Evolutionary conservation across 1,140 invertebrate genomes (phyloP).

Genomic region (Tetragnatha versicolor): DNA sequence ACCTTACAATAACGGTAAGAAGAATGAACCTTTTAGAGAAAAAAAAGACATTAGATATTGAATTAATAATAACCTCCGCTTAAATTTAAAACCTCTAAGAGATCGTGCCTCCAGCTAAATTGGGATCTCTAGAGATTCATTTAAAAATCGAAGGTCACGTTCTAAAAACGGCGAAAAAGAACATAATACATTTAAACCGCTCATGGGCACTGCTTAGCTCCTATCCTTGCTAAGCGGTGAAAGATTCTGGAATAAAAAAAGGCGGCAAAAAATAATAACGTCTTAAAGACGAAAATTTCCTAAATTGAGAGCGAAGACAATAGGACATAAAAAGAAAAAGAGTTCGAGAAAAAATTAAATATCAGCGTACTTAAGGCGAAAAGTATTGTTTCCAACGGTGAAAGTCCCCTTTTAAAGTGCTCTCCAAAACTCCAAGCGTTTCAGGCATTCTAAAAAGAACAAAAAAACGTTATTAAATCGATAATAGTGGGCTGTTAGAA

Average conservation of each 20-base stretch:
- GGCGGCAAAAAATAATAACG: slow-evolving; percentile 11
- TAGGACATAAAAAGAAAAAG: neutral
- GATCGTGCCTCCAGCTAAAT: too few relatives aligned
- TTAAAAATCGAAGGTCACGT: neutral
- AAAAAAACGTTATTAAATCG: slow-evolving; percentile 52
- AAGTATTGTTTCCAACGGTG: slow-evolving; percentile 13
- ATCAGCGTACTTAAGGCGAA: slow-evolving; percentile 13
- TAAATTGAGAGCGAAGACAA: slow-evolving; percentile 22
- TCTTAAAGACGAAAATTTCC: slow-evolving; percentile 25
- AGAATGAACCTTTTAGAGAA: too few relatives aligned
- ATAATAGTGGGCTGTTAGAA: slow-evolving; percentile 52
- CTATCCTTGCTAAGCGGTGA: too few relatives aligned
- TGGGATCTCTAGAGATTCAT: neutral
- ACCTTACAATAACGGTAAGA: too few relatives aligned
- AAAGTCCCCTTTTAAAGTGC: slow-evolving; percentile 21
- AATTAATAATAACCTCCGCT: neutral
- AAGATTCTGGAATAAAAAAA: slow-evolving; percentile 6
- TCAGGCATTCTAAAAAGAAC: neutral
- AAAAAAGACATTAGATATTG: too few relatives aligned
- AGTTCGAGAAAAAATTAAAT: neutral
- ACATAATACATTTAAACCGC: neutral
- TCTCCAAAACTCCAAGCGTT: slow-evolving; percentile 15
- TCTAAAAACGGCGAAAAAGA: too few relatives aligned
- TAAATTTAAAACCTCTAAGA: slow-evolving; percentile 7
- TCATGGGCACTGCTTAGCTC: slow-evolving; percentile 15